Base-by-base conservation (phyloP, 1,140 invertebrate genomes). In the Drosophila navojoa region DNA sequence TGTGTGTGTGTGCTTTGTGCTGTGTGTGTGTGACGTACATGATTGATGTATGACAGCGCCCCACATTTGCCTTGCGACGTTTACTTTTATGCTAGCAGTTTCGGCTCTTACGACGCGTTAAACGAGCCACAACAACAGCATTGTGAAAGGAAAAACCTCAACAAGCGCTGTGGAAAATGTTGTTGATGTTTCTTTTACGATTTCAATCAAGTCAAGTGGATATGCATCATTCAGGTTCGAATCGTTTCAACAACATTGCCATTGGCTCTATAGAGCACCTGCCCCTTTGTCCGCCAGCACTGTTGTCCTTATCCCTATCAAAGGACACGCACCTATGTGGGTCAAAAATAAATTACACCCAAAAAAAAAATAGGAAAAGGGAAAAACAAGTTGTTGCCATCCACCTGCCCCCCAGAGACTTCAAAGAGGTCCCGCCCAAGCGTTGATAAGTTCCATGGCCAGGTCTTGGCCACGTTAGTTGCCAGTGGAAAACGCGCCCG, bases 151-250 rank as follows among this genome's bases (percentile, higher is more conserved):
- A 15, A n/a, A 15, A 60, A 13, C n/a, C 5, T 47, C 66, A 60
- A 57, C 67, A 40, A 35, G 10, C 57, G 50, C 58, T 80, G 54
- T 64, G 64, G 52, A 70, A 38, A 87, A 79, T 73, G 58, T 78
- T 79, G 76, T 71, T 79, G 67, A 61, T 77, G 64, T 62, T 75
- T 5, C 25, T n/a, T 54, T 79, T 78, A 84, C 67, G 85, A 84
- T 84, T 89, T 89, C 85, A 89, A 89, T 89, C 84, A 89, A 89
- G 79, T 77, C 79, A 84, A 89, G 84, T 89, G 84, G 84, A 80
- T 80, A 80, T 89, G 54, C 76, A 84, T 80, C 79, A 75, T 63
- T 67, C 35, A 38, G 10, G 63, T 69, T 86, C 72, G 58, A 82
- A 68, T 77, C 81, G 79, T 81, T 66, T 61, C 64, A 66, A 75